phyloP scores from a whole-genome alignment of 30 jellyfish, hydroid and myxozoan genomes.

The Cassiopea andromeda region DNA sequence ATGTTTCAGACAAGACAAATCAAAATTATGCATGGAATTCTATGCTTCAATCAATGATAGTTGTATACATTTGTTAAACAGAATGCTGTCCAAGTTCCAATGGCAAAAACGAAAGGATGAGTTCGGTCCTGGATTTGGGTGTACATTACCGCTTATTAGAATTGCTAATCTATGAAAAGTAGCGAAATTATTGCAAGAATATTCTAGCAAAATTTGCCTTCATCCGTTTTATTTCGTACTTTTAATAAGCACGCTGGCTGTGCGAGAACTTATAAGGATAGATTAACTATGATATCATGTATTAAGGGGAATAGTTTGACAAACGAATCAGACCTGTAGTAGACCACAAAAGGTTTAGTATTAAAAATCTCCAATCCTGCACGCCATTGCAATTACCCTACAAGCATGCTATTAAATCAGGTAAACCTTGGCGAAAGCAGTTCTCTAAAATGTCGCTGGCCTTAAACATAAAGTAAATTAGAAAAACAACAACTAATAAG shows the following conservation, averaged over 20 bases:
- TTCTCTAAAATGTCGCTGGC: background rate
- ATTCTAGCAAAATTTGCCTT: background rate
- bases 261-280: background rate
- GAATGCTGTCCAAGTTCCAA: slow-evolving; percentile 9
- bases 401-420: background rate
- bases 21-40: background rate
- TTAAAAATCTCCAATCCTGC: slow-evolving; percentile 8
- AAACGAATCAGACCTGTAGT: slow-evolving; percentile 5
- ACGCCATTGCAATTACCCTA: slow-evolving; percentile 7
- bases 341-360: background rate
- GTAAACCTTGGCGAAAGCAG: slow-evolving; percentile 1
- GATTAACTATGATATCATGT: background rate
- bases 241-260: background rate
- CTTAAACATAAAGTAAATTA: slow-evolving; percentile 7
- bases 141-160: background rate
- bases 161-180: background rate
- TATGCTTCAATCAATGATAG: background rate
- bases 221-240: background rate
- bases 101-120: background rate
- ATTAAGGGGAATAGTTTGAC: background rate
- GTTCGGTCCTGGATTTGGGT: slow-evolving; percentile 19
- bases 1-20: slow-evolving; percentile 28
- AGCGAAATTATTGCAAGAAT: background rate
- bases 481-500: background rate
- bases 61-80: background rate